Evolutionary conservation across 1,140 invertebrate genomes (phyloP).

Genomic region (Zaprionus capensis): DNA sequence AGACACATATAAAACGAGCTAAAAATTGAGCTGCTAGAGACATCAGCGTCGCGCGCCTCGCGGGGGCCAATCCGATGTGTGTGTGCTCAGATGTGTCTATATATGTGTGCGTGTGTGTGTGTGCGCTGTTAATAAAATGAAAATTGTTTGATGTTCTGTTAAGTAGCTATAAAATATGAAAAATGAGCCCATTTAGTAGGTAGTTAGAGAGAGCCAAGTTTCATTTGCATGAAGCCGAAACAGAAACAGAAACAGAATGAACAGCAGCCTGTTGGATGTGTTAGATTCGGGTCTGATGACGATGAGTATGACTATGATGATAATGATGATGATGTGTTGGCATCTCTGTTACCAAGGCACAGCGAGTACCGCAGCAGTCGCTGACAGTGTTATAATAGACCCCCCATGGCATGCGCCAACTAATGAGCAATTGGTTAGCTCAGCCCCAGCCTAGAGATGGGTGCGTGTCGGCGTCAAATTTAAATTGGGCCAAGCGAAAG

Average conservation of each 20-base stretch:
- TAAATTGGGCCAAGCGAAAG: slow-evolving; percentile 4
- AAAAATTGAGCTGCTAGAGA: slow-evolving; percentile 64
- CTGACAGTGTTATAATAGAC: slow-evolving; percentile 68
- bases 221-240: slow-evolving; percentile 68
- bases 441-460: slow-evolving; percentile 19
- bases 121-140: slow-evolving; percentile 72
- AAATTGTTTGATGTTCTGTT: slow-evolving; percentile 82
- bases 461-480: slow-evolving; percentile 4
- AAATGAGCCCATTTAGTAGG: slow-evolving; percentile 79
- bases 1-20: slow-evolving; percentile 27
- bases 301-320: background rate
- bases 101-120: slow-evolving; percentile 12
- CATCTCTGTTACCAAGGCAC: slow-evolving; percentile 12
- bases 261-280: slow-evolving; percentile 58
- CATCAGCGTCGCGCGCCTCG: slow-evolving; percentile 34
- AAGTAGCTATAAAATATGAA: slow-evolving; percentile 81
- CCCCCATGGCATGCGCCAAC: slow-evolving; percentile 28
- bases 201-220: slow-evolving; percentile 62
- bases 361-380: slow-evolving; percentile 23
- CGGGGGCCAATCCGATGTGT: slow-evolving; percentile 30
- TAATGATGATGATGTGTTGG: slow-evolving; percentile 39
- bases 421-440: slow-evolving; percentile 75
- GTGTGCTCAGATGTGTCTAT: slow-evolving; percentile 4
- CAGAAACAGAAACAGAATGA: background rate
- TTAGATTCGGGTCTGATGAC: slow-evolving; percentile 9